phyloP scores from a whole-genome alignment of 1,140 invertebrate species.

The Diabrotica virgifera region DNA sequence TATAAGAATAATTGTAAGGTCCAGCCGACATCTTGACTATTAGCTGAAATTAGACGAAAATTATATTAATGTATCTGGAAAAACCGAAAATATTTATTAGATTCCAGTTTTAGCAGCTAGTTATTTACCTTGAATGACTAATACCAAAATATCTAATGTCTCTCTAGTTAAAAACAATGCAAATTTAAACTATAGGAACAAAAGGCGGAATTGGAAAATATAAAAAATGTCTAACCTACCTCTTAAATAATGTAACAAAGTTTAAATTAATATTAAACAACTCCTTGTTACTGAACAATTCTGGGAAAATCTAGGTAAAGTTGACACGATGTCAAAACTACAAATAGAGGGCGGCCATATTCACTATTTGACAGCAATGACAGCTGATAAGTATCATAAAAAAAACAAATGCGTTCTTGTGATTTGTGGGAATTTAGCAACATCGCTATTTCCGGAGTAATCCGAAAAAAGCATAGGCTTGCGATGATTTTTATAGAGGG shows the following conservation, averaged over 20 bases:
- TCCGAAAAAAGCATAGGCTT: too few species aligned
- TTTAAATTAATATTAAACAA: neutral
- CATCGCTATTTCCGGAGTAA: too few species aligned
- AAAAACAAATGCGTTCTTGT: too few species aligned
- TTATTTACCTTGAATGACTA: constrained; percentile 3
- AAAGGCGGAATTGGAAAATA: neutral
- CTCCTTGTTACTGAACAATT: neutral
- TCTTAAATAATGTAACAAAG: neutral
- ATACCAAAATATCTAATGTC: neutral
- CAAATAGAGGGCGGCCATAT: constrained; percentile 16
- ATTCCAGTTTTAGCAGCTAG: neutral
- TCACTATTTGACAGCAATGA: neutral
- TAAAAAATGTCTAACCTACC: neutral
- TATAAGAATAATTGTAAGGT: constrained; percentile 99
- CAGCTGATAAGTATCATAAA: neutral
- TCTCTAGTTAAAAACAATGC: neutral
- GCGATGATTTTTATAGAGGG: too few species aligned
- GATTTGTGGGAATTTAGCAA: too few species aligned
- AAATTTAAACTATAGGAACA: neutral
- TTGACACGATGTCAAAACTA: constrained; percentile 16
- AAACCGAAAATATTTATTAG: too few species aligned
- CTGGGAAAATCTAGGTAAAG: neutral
- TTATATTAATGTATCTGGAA: too few species aligned
- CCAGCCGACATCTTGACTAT: constrained; percentile 73
- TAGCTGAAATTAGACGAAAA: constrained; percentile 18